phyloP scores from a whole-genome alignment of 2,888 invertebrate species.

The Helobdella robusta region DNA sequence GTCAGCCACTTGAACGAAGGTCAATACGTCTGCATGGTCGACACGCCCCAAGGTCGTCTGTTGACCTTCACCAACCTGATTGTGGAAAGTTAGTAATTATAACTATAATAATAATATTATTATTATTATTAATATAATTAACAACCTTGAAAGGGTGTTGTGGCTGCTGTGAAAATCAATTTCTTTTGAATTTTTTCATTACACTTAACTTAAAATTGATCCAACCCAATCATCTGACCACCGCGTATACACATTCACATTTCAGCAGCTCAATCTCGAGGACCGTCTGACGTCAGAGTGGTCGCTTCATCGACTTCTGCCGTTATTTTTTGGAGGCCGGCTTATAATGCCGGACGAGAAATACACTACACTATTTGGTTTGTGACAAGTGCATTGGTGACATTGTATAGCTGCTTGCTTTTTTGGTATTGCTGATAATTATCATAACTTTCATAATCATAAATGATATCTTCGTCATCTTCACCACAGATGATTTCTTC shows the following conservation, averaged over 20 bases:
- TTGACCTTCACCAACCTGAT: neutral
- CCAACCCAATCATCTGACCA: too few relatives aligned
- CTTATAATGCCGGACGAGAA: neutral
- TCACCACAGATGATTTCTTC: too few relatives aligned
- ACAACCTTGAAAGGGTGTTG: too few relatives aligned
- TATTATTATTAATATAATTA: neutral
- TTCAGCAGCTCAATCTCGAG: neutral
- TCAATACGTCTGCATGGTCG: constrained; percentile 1
- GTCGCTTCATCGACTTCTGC: neutral
- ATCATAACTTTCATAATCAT: too few relatives aligned
- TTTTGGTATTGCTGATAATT: too few relatives aligned
- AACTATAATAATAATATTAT: neutral
- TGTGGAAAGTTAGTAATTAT: constrained; percentile 9
- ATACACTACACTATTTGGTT: constrained; percentile 6
- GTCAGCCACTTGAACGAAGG: constrained; percentile 11
- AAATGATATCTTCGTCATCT: too few relatives aligned
- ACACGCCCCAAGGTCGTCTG: neutral
- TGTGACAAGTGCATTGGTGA: neutral
- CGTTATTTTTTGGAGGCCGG: constrained; percentile 9
- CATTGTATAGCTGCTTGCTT: too few relatives aligned
- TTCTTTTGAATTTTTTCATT: too few relatives aligned
- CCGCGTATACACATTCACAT: too few relatives aligned
- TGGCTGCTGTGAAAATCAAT: too few relatives aligned
- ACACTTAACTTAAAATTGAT: too few relatives aligned
- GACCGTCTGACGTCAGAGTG: constrained; percentile 5